Percentiles rank a stretch among this genome's conserved stretches.
These are phyloP conservation scores for Pachyseris speciosa DNA, from an alignment of 64 coral and sea anemone genomes.

Conservation along the genomic window DNA sequence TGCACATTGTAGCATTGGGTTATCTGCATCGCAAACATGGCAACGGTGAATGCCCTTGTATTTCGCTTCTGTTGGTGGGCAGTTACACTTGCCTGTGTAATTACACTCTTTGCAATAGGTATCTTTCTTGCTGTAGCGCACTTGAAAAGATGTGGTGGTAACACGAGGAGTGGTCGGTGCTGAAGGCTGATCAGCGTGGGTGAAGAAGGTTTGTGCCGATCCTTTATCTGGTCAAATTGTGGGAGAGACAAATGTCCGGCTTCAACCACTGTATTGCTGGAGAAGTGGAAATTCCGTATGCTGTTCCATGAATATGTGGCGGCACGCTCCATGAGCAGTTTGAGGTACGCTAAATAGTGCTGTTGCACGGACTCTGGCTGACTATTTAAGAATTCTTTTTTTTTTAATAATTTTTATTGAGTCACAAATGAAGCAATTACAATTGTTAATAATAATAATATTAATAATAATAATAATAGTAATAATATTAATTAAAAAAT, in stretches of 20 bases:
- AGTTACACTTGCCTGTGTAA: slow-evolving; percentile 49
- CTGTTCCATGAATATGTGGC: not conserved
- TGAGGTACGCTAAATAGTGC: not conserved
- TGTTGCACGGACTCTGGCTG: not conserved
- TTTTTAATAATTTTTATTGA: no score
- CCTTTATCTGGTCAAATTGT: not conserved
- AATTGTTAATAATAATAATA: no score
- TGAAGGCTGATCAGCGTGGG: not conserved
- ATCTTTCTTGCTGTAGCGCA: not conserved
- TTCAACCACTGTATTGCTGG: not conserved
- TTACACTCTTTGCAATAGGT: slow-evolving; percentile 50
- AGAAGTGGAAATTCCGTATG: not conserved
- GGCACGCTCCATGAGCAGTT: slow-evolving; percentile 7
- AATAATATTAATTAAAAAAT: no score
- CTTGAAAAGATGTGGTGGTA: not conserved
- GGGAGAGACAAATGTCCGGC: not conserved
- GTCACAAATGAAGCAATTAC: no score
- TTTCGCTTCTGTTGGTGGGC: not conserved
- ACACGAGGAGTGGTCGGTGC: not conserved
- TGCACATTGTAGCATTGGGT: slow-evolving; percentile 1
- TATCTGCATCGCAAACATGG: slow-evolving; percentile 1
- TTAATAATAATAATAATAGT: no score
- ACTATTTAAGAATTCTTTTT: slow-evolving; percentile 6
- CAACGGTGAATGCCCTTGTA: slow-evolving; percentile 45
- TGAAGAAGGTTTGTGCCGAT: not conserved